Percentiles rank a stretch among this genome's conserved stretches.
phyloP scores from a whole-genome alignment of 2,797 vertebrate species.

The Bucorvus abyssinicus region DNA sequence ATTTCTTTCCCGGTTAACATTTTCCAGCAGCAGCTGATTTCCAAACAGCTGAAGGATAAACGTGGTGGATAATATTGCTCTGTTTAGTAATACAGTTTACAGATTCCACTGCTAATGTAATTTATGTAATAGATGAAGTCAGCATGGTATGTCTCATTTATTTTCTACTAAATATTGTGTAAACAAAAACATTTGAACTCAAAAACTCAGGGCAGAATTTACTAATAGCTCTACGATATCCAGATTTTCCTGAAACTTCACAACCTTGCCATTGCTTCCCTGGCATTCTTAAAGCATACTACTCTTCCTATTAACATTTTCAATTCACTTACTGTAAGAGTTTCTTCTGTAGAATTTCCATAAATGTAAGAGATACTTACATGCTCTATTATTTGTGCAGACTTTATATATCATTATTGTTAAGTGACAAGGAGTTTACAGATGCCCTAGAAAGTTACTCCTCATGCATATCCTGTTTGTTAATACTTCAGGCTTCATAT shows the following conservation, averaged over 20 bases:
- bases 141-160: background rate
- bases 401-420: background rate
- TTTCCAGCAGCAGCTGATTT: background rate
- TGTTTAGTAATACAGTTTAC: background rate
- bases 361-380: background rate
- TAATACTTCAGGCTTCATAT: background rate
- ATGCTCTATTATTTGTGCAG: background rate
- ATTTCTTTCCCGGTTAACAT: background rate
- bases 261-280: background rate
- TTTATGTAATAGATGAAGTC: background rate
- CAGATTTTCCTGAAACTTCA: background rate
- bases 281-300: background rate
- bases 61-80: background rate
- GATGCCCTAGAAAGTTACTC: background rate
- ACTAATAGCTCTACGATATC: background rate
- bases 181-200: background rate
- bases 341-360: background rate
- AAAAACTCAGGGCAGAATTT: background rate
- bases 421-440: background rate
- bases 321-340: background rate
- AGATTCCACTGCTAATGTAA: background rate
- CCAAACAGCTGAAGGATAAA: background rate
- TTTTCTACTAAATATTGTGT: background rate
- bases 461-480: background rate
- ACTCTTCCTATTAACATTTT: background rate